Evolutionary conservation across 2,113 vertebrate species (phyloP).

Genomic region (Romanogobio albipinnatus): DNA sequence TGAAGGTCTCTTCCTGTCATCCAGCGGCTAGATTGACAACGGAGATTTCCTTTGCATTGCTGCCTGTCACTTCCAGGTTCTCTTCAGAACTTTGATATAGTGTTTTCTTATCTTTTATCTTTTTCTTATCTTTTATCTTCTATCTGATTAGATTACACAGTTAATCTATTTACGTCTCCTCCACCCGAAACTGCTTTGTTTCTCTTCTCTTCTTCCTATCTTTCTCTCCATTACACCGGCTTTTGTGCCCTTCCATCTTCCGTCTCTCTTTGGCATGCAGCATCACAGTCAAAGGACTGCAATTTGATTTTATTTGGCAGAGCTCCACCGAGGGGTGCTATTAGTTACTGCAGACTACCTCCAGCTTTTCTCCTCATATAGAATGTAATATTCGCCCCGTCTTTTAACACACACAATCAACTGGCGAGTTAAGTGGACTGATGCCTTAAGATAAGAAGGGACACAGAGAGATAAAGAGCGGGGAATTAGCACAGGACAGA

Average conservation of each 20-base stretch:
- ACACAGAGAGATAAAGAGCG: neutral
- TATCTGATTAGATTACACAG: conserved; percentile 59
- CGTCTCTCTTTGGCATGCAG: neutral
- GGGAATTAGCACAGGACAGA: neutral
- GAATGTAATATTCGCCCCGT: neutral
- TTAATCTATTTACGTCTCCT: conserved; percentile 56
- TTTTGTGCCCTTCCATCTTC: neutral
- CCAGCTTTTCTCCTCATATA: neutral
- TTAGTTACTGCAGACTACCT: conserved; percentile 31
- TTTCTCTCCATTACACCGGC: conserved; percentile 4
- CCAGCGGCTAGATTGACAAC: conserved; percentile 35
- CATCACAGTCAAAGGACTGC: conserved; percentile 14
- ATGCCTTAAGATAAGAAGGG: neutral
- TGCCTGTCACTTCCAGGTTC: conserved; percentile 46
- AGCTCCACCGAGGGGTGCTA: conserved; percentile 8
- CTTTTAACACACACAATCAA: conserved; percentile 7
- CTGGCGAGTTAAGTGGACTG: neutral
- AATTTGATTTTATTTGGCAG: conserved; percentile 35
- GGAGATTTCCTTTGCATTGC: conserved; percentile 38
- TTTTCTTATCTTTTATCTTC: conserved; percentile 58
- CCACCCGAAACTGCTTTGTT: conserved; percentile 49
- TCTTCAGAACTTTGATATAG: conserved; percentile 52
- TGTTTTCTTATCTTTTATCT: conserved; percentile 58
- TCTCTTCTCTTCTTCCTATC: conserved; percentile 47
- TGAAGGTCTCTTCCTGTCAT: conserved; percentile 14